Base-by-base conservation (phyloP, 1,140 invertebrate species). In the Globodera ellingtonae region DNA sequence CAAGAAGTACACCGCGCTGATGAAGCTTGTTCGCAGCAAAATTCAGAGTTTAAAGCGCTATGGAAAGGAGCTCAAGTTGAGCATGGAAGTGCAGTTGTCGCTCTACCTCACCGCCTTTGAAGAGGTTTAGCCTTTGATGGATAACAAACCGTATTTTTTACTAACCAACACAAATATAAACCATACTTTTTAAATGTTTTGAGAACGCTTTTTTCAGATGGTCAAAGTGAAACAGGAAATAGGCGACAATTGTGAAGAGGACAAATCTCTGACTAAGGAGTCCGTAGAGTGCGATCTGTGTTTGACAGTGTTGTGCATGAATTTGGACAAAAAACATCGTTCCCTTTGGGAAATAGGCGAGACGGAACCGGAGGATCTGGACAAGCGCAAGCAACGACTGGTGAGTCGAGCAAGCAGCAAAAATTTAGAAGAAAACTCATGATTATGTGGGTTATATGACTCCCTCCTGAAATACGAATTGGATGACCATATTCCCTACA, bases 301-400 rank as follows among this genome's bases (percentile, higher is more conserved):
- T 47, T 15, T 77, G 21, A 50, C 52, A 50, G 44, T 77, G 13
- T 46, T 77, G 24, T 21, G 47, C 10, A 69, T 67, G 21, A 62
- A 77, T 50, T 65, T 77, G 21, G 75, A 77, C 24, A 50, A 6
- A 10, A 15, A 67, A 24, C 9, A 62, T 0, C 24, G 10, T 35
- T 65, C 52, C 9, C 50, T 77, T 62, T 77, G 75, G 75, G 62
- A 62, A 21, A 62, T 77, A 35, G 75, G 21, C 9, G 35, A 66
- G 18, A 21, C 48, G 15, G 66, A 67, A 35, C 7, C 59, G 65
- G 44, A 10, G 21, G 9, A 67, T 44, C 7, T 24, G 69, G 50
- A 18, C 21, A 65, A 67, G 44, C 24, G 52, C 10, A 69, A 69
- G 67, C 13, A 70, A 70, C 21, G 18, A 70, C 35, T 47, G 46